Base-by-base conservation (phyloP, 2,888 invertebrate genomes). In the Elysia crispata region DNA sequence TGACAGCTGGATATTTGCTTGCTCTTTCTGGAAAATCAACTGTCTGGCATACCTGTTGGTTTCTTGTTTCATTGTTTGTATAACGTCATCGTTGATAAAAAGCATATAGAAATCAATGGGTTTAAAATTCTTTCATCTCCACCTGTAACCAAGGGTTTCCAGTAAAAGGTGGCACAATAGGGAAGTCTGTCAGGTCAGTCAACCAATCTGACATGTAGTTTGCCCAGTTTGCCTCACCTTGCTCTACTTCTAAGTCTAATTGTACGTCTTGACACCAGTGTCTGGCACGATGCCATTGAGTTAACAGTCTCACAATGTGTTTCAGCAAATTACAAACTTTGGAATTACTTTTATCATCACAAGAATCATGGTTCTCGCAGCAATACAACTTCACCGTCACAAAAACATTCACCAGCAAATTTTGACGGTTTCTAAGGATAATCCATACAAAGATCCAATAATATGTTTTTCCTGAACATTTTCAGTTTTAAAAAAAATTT, bases 1-100 rank as follows among this genome's bases (percentile, higher is more conserved):
- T 15, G 70, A 11, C 20, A 41, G 70, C 33, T 33, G 33, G 15
- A 70, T 33, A 20, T 23, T 28, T 15, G 31, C 15, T 33, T 41
- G 13, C 23, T 70, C 70, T 23, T 70, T 70, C 41, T 15, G 5
- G 18, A n/a, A 3, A 23, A 33, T 70, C 15, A 23, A 15, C 0
- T 20, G 41, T 33, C 70, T 70, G 20, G 70, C 70, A 70, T 70
- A 70, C 20, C 31, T 30, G 33, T 70, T 70, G 18, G 70, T 70
- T 33, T 70, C 33, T 8, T 15, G 13, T 33, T 70, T 70, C 33
- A 70, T 70, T 15, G 15, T 5, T 1, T 70, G 18, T 23, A 70
- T 70, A 6, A 70, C 6, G 15, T 33, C 41, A 70, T 70, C 69
- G 18, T 31, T 31, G 13, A 69, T 33, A n/a, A 69, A 69, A 18